Evolutionary conservation across 1,140 invertebrate species (phyloP).

Genomic region (Propsilocerus akamusi): DNA sequence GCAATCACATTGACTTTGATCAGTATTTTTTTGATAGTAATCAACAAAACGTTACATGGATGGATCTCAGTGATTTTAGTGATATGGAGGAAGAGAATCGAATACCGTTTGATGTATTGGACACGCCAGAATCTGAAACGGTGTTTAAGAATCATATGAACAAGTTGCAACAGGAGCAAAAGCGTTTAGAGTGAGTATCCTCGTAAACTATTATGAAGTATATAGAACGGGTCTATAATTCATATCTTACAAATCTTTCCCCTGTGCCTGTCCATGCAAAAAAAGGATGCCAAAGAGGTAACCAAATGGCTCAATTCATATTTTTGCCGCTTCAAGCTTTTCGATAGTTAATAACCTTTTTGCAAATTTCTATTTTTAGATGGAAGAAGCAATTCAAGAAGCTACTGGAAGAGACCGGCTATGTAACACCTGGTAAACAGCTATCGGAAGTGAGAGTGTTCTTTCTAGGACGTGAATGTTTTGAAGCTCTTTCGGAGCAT

Average conservation of each 20-base stretch:
- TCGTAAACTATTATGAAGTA: not conserved
- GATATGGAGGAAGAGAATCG: constrained; percentile 49
- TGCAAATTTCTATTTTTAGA: constrained; percentile 25
- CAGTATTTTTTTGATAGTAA: constrained; percentile 72
- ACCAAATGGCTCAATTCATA: constrained; percentile 11
- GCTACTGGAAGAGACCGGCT: constrained; percentile 82
- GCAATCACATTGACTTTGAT: constrained; percentile 72
- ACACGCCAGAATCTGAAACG: constrained; percentile 75
- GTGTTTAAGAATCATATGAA: constrained; percentile 84
- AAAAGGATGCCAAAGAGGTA: constrained; percentile 15
- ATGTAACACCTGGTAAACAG: constrained; percentile 83
- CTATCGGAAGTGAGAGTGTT: constrained; percentile 81
- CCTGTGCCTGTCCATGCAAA: constrained; percentile 5
- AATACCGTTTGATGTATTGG: constrained; percentile 81
- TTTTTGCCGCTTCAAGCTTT: not conserved
- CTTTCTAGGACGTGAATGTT: constrained; percentile 90
- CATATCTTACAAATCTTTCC: not conserved
- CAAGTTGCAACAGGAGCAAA: constrained; percentile 74
- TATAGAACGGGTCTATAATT: not conserved
- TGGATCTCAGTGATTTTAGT: constrained; percentile 35
- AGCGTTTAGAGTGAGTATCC: constrained; percentile 65
- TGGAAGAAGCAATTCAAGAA: constrained; percentile 88
- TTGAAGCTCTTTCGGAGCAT: constrained; percentile 73
- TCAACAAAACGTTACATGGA: constrained; percentile 52
- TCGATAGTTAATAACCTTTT: not conserved